Conservation (phyloP, 37 sponge, comb jelly and placozoan species). For the Diacarnus erythraeanus region DNA sequence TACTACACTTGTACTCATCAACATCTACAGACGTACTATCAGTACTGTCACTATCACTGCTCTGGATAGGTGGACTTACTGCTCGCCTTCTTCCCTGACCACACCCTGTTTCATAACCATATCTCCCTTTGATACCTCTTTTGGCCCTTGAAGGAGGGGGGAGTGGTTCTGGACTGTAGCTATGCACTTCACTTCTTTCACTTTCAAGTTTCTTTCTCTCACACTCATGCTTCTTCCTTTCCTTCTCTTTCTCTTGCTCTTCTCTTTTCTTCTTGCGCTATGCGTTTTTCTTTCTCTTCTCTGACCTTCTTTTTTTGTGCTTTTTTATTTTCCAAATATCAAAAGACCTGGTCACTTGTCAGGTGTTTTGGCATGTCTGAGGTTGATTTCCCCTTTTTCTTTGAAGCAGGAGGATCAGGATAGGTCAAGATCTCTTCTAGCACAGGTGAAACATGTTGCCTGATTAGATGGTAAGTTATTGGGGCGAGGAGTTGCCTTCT, state of each 20-base stretch:
- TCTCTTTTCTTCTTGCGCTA: background rate
- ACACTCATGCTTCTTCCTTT: background rate
- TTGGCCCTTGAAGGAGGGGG: background rate
- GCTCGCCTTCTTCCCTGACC: background rate
- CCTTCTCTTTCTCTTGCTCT: background rate
- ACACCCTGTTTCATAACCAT: background rate
- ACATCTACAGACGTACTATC: background rate
- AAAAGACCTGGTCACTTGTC: background rate
- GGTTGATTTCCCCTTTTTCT: background rate
- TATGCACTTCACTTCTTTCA: background rate
- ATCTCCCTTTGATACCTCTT: background rate
- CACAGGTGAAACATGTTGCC: background rate
- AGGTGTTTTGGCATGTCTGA: constrained; percentile 14
- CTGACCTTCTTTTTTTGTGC: background rate
- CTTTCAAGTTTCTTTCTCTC: background rate
- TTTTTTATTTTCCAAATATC: constrained; percentile 9
- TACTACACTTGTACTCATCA: background rate
- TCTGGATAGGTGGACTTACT: background rate
- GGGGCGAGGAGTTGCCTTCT: background rate
- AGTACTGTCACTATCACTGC: background rate
- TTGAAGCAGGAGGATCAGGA: constrained; percentile 4
- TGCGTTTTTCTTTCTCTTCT: constrained; percentile 2
- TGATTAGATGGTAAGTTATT: background rate
- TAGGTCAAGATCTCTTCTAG: background rate
- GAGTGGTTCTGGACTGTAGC: background rate